Base-by-base conservation (phyloP, 2,888 invertebrate genomes). In the Meloe dianella region DNA sequence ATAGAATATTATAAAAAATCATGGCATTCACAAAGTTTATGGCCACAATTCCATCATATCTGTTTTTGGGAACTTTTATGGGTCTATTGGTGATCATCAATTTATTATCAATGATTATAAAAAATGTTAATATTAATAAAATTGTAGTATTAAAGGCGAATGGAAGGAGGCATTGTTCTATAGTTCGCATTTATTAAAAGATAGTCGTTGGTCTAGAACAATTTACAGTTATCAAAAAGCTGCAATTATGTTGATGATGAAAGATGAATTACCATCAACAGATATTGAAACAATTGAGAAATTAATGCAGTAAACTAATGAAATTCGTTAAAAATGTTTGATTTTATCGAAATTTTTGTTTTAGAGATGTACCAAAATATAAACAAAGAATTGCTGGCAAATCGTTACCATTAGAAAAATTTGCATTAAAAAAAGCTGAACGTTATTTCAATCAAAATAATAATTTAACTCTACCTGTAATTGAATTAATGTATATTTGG, bases 321-420 rank as follows among this genome's bases (percentile, higher is more conserved):
- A 41, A 41, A 38, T 38, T 63, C 32, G n/a, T 38, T n/a, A 51
- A 60, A 57, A 57, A 61, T 57, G 2, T 47, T 4, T 29, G 2
- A 35, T 62, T 56, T 65, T 35, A 41, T 64, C 57, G 63, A 14
- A 65, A 65, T 66, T 67, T 72, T n/a, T n/a, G n/a, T 81, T 81
- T 56, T 81, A 94, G 93, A 74, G 89, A 91, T 75, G 94, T 95
- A 6, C 93, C 96, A 2, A 86, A 87, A 62, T 90, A 91, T 82
- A 95, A 95, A 78, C 94, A 96, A 80, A 89, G 94, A 65, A 94
- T 98, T 64, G 97, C 97, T 32, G 98, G 98, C 0, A 98, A 98
- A 84, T 97, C 97, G 0, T 85, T 98, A 71, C 98, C 98, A 1
- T 92, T 97, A 90, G 98, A 98, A 84, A 98, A 98, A 83, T 98